Conservation (phyloP, 2,113 vertebrate species). For the Calcarius ornatus region DNA sequence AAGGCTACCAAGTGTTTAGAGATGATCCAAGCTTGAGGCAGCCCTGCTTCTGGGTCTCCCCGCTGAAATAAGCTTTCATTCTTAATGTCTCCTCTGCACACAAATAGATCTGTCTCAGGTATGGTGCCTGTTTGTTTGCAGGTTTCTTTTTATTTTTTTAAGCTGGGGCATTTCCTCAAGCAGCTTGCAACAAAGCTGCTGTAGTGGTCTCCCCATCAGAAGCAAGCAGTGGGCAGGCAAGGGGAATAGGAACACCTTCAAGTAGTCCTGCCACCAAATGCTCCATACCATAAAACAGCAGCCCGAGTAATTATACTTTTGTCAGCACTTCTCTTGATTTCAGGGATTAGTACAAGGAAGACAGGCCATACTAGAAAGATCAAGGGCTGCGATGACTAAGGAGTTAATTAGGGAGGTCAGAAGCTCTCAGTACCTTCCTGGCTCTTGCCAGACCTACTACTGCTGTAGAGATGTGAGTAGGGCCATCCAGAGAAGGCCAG, state of each 20-base stretch:
- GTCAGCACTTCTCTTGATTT: conserved; percentile 40
- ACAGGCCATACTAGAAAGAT: conserved; percentile 28
- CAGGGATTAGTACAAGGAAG: conserved; percentile 4
- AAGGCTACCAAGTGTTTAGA: not conserved
- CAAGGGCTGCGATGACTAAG: conserved; percentile 21
- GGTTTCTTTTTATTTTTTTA: not conserved
- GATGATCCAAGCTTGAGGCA: not conserved
- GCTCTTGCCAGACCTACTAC: not conserved
- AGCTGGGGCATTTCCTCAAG: not conserved
- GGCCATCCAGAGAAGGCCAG: not conserved
- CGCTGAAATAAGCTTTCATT: not conserved
- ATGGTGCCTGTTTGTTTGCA: not conserved
- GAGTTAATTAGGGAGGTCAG: conserved; percentile 11
- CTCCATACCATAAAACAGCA: not conserved
- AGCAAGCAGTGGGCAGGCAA: not conserved
- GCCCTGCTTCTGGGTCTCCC: not conserved
- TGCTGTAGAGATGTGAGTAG: not conserved
- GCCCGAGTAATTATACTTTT: not conserved
- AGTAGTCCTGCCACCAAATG: not conserved
- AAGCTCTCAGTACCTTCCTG: not conserved
- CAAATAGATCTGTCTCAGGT: fast-evolving
- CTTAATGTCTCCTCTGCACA: not conserved
- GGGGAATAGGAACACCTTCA: not conserved
- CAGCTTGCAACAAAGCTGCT: not conserved
- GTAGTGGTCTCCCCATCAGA: not conserved